These are phyloP conservation scores for Trichechus manatus DNA, from an alignment of 2,113 vertebrate species.

Conservation along the genomic window DNA sequence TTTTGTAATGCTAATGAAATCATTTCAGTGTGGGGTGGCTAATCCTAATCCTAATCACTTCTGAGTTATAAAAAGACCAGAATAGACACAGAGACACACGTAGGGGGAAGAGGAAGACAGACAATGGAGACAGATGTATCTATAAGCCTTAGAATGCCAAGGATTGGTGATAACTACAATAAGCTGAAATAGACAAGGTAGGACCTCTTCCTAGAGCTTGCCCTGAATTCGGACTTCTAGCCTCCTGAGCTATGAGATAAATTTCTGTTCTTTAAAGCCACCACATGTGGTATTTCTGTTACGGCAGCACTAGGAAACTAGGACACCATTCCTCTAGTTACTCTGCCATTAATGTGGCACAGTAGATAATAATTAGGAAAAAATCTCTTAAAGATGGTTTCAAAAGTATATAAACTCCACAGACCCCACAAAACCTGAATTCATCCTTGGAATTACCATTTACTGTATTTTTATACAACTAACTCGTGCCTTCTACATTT, in stretches of 20 bases:
- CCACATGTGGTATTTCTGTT: too few relatives aligned
- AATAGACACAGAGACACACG: too few relatives aligned
- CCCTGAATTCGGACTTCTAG: background rate
- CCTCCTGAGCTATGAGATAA: background rate
- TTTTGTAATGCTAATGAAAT: background rate
- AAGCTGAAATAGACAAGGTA: background rate
- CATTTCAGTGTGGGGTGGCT: background rate
- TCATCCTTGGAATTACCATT: conserved; percentile 8
- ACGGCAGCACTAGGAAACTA: too few relatives aligned
- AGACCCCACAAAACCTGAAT: conserved; percentile 46
- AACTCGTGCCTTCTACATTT: too few relatives aligned
- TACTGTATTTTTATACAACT: background rate
- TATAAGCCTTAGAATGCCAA: too few relatives aligned
- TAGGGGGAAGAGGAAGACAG: background rate
- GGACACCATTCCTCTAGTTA: background rate
- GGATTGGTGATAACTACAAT: background rate
- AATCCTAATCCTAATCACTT: background rate
- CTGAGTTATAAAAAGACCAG: background rate
- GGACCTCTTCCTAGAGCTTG: background rate
- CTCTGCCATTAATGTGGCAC: background rate
- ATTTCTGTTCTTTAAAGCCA: background rate
- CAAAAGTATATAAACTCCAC: conserved; percentile 32
- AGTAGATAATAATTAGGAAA: background rate
- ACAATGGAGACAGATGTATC: background rate
- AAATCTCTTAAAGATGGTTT: background rate